A percentile compares a stretch with the other conserved stretches of the same genome.
These are phyloP conservation scores for Nymphalis io DNA, from an alignment of 1,140 invertebrate genomes.

Conservation along the genomic window DNA sequence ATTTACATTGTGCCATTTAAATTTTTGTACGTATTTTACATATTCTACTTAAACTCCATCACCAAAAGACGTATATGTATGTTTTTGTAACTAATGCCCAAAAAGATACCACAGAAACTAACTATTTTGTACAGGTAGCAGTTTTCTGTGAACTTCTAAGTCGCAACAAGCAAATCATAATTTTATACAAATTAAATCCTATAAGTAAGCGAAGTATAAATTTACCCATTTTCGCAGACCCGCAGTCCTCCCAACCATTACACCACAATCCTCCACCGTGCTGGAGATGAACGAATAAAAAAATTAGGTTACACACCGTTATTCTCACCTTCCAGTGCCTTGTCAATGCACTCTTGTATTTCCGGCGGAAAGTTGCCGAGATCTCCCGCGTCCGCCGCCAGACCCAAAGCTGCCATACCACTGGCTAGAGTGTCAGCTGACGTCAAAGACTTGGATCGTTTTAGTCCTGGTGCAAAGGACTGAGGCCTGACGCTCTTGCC, in stretches of 20 bases:
- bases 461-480: constrained; percentile 82
- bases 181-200: neutral
- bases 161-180: neutral
- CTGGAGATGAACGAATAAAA: constrained; percentile 41
- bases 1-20: neutral
- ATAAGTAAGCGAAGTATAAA: constrained; percentile 4
- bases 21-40: neutral
- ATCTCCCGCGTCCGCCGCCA: constrained; percentile 85
- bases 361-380: constrained; percentile 87
- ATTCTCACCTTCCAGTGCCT: constrained; percentile 84
- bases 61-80: neutral
- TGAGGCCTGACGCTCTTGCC: constrained; percentile 68
- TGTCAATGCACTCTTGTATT: constrained; percentile 86
- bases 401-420: constrained; percentile 82
- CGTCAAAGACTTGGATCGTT: constrained; percentile 90
- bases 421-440: constrained; percentile 85
- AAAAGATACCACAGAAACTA: too few species aligned
- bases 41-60: neutral
- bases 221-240: neutral
- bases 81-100: neutral
- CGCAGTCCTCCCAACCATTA: constrained; percentile 16
- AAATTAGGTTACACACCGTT: constrained; percentile 44
- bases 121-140: neutral
- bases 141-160: neutral
- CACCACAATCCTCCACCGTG: constrained; percentile 36